Evolutionary conservation across 2,113 vertebrate genomes (phyloP), one percentile per base, ranked within the genome.

Genomic region (Phalacrocorax aristotelis): DNA sequence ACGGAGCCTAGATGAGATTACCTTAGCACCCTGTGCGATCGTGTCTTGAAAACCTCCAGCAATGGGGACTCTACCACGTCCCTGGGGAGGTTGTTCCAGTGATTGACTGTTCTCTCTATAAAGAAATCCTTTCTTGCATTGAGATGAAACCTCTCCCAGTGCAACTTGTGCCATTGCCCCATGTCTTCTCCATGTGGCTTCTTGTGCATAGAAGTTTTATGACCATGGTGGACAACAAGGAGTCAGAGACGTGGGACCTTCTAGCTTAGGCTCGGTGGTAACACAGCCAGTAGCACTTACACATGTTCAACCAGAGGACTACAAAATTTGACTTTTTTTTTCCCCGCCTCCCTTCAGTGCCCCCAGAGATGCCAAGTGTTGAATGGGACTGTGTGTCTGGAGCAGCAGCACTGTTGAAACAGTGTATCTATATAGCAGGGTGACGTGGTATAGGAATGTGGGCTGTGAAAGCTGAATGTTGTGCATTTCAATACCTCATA

Each of bases 1-100:
- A 75, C 30, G 22, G 29, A 64, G 30, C 68, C 15, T 42, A 34
- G 30, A 1, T 64, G 54, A 52, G 34, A 27, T 69, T 19, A 10
- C 17, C 27, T 49, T 49, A 44, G 46, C 32, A 25, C 21, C 52
- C 38, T 23, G 5, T 26, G 21, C 14, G 3, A 3, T 32, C 2
- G 1, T 21, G 5, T 52, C 34, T 26, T 58, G 71, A 30, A 74
- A 64, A 34, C 7, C 11, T 83, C 42, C 49, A 23, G 40, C 25
- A 10, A 0, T 5, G 11, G 10, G 9, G 32, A 32, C 40, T 61
- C 29, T 7, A 0, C 29, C 2, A 2, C 0, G 0, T 52, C 18
- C 57, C 29, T 19, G 44, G 48, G 64, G 27, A 68, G 13, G 3
- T 54, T n/a, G 26, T 81, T 76, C 23, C 51, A 19, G 40, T 13